phyloP scores from a whole-genome alignment of 2,113 vertebrate genomes.

The Lota lota region DNA sequence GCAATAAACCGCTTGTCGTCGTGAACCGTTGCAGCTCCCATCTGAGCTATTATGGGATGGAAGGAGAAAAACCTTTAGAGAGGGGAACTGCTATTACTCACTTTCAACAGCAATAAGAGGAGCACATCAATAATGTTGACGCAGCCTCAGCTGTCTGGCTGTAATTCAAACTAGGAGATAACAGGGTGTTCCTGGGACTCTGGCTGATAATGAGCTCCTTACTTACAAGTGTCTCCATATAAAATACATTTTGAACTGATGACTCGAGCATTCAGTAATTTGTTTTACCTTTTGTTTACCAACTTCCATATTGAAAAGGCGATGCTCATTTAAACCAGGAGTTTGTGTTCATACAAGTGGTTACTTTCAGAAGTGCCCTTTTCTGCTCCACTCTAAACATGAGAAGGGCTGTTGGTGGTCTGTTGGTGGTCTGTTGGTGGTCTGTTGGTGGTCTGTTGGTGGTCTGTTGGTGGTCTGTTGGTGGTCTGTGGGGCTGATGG shows the following conservation, averaged over 20 bases:
- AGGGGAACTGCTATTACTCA: slow-evolving; percentile 53
- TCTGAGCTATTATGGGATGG: slow-evolving; percentile 51
- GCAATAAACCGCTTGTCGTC: slow-evolving; percentile 29
- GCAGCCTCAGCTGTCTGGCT: slow-evolving; percentile 25
- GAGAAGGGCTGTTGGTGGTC: no score
- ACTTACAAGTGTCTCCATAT: slow-evolving; percentile 24
- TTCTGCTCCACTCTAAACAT: no score
- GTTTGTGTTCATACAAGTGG: no score
- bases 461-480: no score
- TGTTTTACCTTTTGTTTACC: no score
- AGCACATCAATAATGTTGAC: slow-evolving; percentile 49
- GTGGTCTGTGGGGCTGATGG: no score
- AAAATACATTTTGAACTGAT: slow-evolving; percentile 2
- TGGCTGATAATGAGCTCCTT: slow-evolving; percentile 40
- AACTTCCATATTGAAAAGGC: no score
- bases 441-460: no score
- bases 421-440: no score
- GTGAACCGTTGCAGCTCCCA: slow-evolving; percentile 56
- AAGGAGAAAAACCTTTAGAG: slow-evolving; percentile 30
- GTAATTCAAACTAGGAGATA: slow-evolving; percentile 30
- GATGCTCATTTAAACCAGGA: no score
- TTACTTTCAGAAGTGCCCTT: no score
- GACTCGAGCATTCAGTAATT: no score
- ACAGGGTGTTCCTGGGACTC: slow-evolving; percentile 22
- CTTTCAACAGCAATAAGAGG: slow-evolving; percentile 49